Conservation (phyloP, 2,888 invertebrate species). For the Rhingia campestris region DNA sequence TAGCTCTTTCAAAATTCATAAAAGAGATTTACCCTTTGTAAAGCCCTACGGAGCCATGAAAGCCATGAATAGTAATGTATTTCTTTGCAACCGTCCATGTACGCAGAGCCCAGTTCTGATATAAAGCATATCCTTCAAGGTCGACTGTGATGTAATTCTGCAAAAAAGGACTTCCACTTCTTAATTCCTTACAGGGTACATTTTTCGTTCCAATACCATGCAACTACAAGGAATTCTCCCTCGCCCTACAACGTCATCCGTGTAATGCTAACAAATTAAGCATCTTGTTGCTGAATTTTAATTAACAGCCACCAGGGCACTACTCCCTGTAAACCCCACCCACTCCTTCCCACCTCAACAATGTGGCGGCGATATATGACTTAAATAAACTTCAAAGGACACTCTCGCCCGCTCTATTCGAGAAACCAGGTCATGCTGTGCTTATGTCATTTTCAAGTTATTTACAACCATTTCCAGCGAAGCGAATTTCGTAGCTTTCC, state of each 20-base stretch:
- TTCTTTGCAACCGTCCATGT: too few relatives aligned
- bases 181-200: not conserved
- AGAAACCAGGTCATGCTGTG: constrained; percentile 50
- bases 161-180: not conserved
- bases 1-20: too few relatives aligned
- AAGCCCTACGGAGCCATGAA: too few relatives aligned
- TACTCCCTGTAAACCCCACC: constrained; percentile 40
- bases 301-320: constrained; percentile 39
- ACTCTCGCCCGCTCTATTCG: not conserved
- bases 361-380: constrained; percentile 37
- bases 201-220: not conserved
- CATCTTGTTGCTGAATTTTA: constrained; percentile 57
- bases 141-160: not conserved
- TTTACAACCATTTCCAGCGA: constrained; percentile 15
- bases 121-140: too few relatives aligned
- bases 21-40: too few relatives aligned
- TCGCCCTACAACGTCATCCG: constrained; percentile 6
- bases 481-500: constrained; percentile 19
- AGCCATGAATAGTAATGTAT: too few relatives aligned
- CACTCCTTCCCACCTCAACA: constrained; percentile 7
- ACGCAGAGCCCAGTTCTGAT: not conserved
- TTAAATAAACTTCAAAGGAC: constrained; percentile 29
- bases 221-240: not conserved
- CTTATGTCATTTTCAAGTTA: constrained; percentile 49
- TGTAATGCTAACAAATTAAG: constrained; percentile 47